Percentiles rank a stretch among this genome's conserved stretches.
Conservation (phyloP, 2,797 vertebrate genomes). For the Cryptoblepharus egeriae region DNA sequence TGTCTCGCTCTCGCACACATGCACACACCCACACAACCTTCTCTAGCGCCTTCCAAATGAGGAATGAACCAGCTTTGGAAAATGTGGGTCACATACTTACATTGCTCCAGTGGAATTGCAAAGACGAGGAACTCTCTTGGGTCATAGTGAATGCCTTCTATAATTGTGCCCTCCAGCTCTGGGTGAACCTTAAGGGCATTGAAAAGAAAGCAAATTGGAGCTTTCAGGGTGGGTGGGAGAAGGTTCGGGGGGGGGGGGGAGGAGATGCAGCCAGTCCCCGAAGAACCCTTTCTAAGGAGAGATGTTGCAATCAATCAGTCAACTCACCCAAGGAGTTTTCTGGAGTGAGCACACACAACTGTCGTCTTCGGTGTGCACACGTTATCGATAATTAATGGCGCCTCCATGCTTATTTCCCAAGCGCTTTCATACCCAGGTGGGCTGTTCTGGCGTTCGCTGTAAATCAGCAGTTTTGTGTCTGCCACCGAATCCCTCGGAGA, state of each 20-base stretch:
- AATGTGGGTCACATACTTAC: conserved; percentile 20
- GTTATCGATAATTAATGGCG: background rate
- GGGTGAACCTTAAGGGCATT: background rate
- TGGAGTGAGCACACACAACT: background rate
- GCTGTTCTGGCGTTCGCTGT: background rate
- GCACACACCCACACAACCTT: background rate
- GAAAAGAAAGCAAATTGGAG: background rate
- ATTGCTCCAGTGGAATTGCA: background rate
- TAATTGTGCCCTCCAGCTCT: background rate
- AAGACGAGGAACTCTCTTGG: background rate
- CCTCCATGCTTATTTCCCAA: background rate
- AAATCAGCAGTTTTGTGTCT: background rate
- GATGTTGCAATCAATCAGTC: background rate
- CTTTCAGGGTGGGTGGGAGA: background rate
- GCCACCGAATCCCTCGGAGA: background rate
- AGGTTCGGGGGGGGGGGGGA: background rate
- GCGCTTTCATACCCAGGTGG: background rate
- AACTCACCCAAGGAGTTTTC: background rate
- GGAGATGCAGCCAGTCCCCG: rapidly evolving
- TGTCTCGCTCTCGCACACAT: background rate
- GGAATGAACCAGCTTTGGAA: background rate
- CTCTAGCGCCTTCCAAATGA: background rate
- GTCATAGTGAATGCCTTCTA: background rate
- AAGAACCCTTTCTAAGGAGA: background rate
- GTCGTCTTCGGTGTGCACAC: background rate